Evolutionary conservation across 1,140 invertebrate species (phyloP).

Genomic region (Coenobita brevimanus): DNA sequence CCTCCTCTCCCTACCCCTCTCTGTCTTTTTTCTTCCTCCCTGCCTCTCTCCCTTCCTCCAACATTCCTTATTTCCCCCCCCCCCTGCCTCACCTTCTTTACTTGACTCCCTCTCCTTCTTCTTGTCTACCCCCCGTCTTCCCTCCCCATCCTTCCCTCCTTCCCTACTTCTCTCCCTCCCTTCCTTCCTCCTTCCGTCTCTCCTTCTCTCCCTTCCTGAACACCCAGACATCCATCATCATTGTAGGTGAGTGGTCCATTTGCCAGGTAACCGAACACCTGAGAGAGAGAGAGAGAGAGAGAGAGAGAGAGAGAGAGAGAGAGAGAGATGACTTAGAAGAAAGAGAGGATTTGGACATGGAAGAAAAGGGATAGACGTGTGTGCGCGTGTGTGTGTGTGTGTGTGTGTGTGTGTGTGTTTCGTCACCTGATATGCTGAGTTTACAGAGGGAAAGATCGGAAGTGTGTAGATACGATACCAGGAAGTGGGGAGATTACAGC

Average conservation of each 20-base stretch:
- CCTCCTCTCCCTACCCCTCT: too few species aligned
- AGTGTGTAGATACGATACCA: background rate
- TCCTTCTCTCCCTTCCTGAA: background rate
- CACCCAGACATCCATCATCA: too few species aligned
- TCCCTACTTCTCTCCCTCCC: slow-evolving; percentile 8
- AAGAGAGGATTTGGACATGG: too few species aligned
- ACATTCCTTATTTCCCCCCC: background rate
- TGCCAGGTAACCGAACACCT: too few species aligned
- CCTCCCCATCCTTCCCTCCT: background rate
- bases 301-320: background rate
- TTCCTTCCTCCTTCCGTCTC: slow-evolving; percentile 18
- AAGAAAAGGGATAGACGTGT: too few species aligned
- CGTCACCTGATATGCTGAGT: too few species aligned
- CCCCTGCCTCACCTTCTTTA: background rate
- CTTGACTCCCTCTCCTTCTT: background rate
- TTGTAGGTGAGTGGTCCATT: too few species aligned
- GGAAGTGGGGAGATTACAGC: background rate
- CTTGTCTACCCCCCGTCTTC: background rate
- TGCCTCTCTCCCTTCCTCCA: background rate
- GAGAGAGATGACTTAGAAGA: too few species aligned
- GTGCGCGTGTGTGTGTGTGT: too few species aligned
- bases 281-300: background rate
- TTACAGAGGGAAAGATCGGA: background rate
- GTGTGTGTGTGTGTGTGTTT: too few species aligned
- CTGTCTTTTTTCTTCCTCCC: background rate